Evolutionary conservation across 37 sponge, comb jelly and placozoan species (phyloP).

Genomic region (Chondrilla cf. caribensis): DNA sequence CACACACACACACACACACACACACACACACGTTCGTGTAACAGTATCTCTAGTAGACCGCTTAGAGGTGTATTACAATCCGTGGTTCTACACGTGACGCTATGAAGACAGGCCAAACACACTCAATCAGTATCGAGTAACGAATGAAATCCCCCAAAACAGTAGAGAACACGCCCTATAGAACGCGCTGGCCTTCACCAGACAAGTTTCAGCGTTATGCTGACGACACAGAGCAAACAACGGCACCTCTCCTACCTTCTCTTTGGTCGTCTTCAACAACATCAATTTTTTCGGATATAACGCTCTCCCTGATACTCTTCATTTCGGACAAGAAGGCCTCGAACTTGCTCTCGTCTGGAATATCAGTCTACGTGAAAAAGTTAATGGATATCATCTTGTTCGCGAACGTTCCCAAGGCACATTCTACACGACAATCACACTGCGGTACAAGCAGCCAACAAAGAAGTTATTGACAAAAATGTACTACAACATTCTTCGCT

Average conservation of each 20-base stretch:
- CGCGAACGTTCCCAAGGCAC: no score
- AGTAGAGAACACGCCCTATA: not conserved
- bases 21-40: not conserved
- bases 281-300: no score
- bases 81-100: no score
- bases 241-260: constrained; percentile 6
- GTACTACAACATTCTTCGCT: no score
- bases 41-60: not conserved
- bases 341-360: constrained; percentile 15
- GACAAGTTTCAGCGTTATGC: not conserved
- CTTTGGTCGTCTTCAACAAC: not conserved
- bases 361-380: constrained; percentile 3
- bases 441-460: no score
- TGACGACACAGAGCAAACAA: not conserved
- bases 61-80: not conserved
- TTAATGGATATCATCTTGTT: no score
- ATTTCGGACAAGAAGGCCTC: constrained; percentile 18
- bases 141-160: not conserved
- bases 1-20: constrained; percentile 33
- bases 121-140: constrained; percentile 9
- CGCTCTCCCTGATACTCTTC: constrained; percentile 16
- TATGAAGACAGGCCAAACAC: not conserved
- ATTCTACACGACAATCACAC: no score
- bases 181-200: not conserved
- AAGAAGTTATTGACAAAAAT: no score